phyloP scores from a whole-genome alignment of 2,797 vertebrate genomes.

The Pitangus sulphuratus region DNA sequence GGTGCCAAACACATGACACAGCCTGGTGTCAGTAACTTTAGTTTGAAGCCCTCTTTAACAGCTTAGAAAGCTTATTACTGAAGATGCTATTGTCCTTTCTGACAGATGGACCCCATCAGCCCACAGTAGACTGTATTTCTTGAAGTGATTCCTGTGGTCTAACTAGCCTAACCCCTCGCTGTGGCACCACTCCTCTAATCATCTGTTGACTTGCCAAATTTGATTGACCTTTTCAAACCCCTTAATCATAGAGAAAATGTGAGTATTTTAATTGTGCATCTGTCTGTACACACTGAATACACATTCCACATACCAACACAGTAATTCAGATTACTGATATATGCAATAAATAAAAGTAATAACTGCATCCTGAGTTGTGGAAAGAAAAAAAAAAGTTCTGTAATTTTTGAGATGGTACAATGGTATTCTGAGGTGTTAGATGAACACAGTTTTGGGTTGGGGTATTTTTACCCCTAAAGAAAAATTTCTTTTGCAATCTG shows the following conservation, averaged over 20 bases:
- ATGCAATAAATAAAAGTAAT: background rate
- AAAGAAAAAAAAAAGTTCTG: background rate
- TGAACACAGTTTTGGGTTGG: fast-evolving
- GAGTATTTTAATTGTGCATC: background rate
- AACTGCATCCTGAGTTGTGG: background rate
- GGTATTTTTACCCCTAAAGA: background rate
- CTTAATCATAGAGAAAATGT: background rate
- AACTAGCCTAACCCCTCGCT: background rate
- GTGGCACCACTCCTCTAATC: background rate
- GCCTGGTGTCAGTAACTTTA: background rate
- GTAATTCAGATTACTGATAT: background rate
- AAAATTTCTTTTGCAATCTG: background rate
- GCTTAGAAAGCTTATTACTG: background rate
- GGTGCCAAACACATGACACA: background rate
- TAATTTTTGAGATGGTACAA: background rate
- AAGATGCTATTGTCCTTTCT: background rate
- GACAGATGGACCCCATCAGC: background rate
- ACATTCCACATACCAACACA: background rate
- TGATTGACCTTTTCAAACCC: background rate
- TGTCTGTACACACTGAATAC: background rate
- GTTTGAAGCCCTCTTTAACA: background rate
- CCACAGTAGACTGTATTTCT: background rate
- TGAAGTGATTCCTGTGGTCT: background rate
- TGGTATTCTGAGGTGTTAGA: background rate
- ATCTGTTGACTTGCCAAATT: background rate